These are phyloP conservation scores for Macrosiphum euphorbiae DNA, from an alignment of 2,888 invertebrate genomes.

Conservation along the genomic window DNA sequence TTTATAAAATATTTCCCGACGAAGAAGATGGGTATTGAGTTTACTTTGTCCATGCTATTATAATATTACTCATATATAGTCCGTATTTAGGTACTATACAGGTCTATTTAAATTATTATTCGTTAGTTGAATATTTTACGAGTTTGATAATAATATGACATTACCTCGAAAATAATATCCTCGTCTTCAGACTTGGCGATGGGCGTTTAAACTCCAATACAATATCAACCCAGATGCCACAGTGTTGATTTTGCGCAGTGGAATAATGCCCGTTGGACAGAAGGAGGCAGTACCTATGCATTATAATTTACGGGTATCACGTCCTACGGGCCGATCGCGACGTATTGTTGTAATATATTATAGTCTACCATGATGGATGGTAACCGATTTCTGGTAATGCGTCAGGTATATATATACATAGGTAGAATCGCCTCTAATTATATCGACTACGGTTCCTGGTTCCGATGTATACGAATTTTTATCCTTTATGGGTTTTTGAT, in stretches of 20 bases:
- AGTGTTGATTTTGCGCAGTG: not conserved
- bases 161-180: not conserved
- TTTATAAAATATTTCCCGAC: too few species aligned
- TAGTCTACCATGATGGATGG: not conserved
- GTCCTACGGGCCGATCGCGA: not conserved
- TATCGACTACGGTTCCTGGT: not conserved
- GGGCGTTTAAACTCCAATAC: not conserved
- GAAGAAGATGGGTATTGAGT: too few species aligned
- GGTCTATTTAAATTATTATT: not conserved
- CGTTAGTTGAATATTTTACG: not conserved
- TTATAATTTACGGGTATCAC: not conserved
- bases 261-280: not conserved
- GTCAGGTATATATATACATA: not conserved
- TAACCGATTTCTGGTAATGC: not conserved
- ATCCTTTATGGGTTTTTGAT: conserved; percentile 47
- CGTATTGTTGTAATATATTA: not conserved
- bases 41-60: too few species aligned
- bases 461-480: not conserved
- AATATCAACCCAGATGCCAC: not conserved
- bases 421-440: not conserved
- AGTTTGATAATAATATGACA: not conserved
- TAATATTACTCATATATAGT: too few species aligned
- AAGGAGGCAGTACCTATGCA: not conserved
- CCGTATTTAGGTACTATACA: too few species aligned
- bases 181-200: not conserved